phyloP scores from a whole-genome alignment of 2,888 invertebrate species.

The Pachymerium ferrugineum region DNA sequence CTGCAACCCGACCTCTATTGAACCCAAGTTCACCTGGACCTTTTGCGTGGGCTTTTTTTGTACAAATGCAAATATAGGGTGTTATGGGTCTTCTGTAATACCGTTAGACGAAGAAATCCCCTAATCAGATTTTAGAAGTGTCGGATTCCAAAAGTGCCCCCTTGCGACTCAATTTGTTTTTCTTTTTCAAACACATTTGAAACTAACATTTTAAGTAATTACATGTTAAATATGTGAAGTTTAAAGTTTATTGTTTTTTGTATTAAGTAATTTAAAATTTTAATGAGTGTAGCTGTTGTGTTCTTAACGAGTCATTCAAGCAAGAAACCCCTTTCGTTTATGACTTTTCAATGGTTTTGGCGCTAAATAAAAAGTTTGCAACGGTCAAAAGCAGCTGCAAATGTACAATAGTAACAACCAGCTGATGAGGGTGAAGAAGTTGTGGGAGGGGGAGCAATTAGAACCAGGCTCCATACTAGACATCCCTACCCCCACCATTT shows the following conservation, averaged over 20 bases:
- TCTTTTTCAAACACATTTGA: too few relatives aligned
- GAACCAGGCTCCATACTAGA: background rate
- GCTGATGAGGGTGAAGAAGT: background rate
- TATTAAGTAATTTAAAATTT: too few relatives aligned
- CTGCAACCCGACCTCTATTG: background rate
- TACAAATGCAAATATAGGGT: background rate
- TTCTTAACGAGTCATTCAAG: background rate
- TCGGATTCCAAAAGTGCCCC: too few relatives aligned
- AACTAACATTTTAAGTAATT: too few relatives aligned
- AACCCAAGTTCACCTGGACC: background rate
- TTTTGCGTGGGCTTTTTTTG: background rate
- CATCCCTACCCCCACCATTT: background rate
- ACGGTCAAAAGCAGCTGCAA: background rate
- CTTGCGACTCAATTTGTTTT: too few relatives aligned
- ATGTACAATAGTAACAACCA: background rate
- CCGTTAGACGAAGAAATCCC: background rate
- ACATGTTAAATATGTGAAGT: too few relatives aligned
- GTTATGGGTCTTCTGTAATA: background rate
- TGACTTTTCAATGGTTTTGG: background rate
- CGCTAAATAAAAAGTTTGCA: background rate
- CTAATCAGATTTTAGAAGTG: background rate
- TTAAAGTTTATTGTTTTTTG: too few relatives aligned
- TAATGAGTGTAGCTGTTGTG: background rate
- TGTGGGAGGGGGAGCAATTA: background rate
- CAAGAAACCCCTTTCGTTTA: background rate